Base-by-base conservation (phyloP, 2,797 vertebrate genomes). In the Phrynocephalus guinanensis region DNA sequence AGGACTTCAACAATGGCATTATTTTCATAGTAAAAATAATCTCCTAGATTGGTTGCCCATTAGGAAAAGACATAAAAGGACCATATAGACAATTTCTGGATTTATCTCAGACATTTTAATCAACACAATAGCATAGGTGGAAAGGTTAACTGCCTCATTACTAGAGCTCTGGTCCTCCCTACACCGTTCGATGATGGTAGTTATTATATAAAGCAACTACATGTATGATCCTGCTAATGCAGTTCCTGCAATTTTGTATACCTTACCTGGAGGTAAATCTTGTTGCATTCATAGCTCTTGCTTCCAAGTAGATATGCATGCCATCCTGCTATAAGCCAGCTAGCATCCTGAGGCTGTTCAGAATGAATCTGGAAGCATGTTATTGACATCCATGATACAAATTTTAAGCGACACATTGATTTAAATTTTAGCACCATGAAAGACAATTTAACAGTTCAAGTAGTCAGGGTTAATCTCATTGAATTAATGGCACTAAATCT, bases 401-500 rank as follows among this genome's bases (percentile, higher is more conserved):
- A 66, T 63, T 63, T 75, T 63, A 84, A 63, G 22, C 15, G n/a
- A 68, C 28, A 20, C 15, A 22, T 73, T 56, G 70, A 20, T 3
- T 71, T 9, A 18, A 70, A 10, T 66, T 26, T 20, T 85, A 60
- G 30, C 11, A 63, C 30, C 48, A 79, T 60, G 15, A 44, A 86
- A 71, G 50, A 30, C 22, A 86, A 80, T 79, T 72, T 22, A 33
- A 60, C 48, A 72, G 70, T 56, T 56, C 50, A 79, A 79, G 44
- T 78, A 78, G 50, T 60, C 50, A 26, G 67, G 50, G 38, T 78
- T 86, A 86, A 72, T 79, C 78, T 66, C 44, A 86, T 38, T 79
- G 76, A 79, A 78, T 86, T 79, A 86, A 66, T 48, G 33, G 60
- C 22, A 79, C 7, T 79, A 71, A 79, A 86, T 85, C 76, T 56